Percentiles rank a stretch among this genome's conserved stretches.
These are phyloP conservation scores for Cosmia trapezina DNA, from an alignment of 2,888 invertebrate species.

Conservation along the genomic window DNA sequence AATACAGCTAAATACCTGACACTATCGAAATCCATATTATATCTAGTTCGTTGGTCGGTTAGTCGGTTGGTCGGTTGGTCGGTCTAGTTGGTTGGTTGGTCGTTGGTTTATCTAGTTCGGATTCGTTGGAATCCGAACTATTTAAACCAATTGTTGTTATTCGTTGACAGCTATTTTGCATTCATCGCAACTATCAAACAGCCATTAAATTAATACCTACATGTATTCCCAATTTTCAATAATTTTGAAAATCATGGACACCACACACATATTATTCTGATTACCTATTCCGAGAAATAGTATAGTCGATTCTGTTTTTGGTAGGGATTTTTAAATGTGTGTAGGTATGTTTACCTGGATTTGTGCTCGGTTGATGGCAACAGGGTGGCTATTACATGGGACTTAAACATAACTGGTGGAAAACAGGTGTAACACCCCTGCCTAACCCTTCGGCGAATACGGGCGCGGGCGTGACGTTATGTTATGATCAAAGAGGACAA, in stretches of 20 bases:
- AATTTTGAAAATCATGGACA: not conserved
- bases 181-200: conserved; percentile 19
- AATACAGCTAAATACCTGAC: too few species aligned
- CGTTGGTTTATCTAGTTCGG: too few species aligned
- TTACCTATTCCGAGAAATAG: not conserved
- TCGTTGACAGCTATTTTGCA: not conserved
- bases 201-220: too few species aligned
- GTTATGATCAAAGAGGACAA: not conserved
- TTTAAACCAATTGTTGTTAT: not conserved
- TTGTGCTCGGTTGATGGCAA: not conserved
- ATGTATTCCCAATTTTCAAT: not conserved
- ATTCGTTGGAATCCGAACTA: not conserved
- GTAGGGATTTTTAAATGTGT: not conserved
- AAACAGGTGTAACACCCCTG: not conserved
- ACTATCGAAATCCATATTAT: too few species aligned
- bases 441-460: not conserved
- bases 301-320: not conserved
- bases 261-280: not conserved
- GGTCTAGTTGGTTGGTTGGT: too few species aligned
- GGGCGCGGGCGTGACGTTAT: not conserved
- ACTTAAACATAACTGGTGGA: not conserved
- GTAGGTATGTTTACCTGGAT: not conserved
- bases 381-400: not conserved
- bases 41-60: too few species aligned
- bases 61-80: too few species aligned